phyloP scores from a whole-genome alignment of 2,113 vertebrate species.

The Notarius quadriscutis region DNA sequence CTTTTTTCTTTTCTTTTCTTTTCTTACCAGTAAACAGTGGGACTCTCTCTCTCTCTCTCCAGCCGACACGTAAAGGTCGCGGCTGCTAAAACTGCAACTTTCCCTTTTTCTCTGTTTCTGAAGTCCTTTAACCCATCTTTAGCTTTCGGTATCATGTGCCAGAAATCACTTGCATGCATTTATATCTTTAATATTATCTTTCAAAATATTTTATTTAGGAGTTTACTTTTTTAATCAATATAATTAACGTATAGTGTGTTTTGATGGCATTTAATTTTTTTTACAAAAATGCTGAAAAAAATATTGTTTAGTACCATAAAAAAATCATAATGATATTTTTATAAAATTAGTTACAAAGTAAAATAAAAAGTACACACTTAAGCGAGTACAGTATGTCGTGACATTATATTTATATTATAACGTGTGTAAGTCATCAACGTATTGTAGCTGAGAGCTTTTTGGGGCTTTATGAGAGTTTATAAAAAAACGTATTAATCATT shows the following conservation, averaged over 20 bases:
- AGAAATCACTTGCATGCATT: neutral
- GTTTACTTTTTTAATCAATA: neutral
- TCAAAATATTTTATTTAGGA: neutral
- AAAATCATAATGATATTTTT: neutral
- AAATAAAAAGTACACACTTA: neutral
- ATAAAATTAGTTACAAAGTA: too few species aligned
- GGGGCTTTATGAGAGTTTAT: too few species aligned
- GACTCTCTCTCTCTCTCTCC: neutral
- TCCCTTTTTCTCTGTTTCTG: neutral
- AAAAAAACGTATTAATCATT: too few species aligned
- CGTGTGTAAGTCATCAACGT: too few species aligned
- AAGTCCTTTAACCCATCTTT: neutral
- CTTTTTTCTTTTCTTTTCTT: constrained; percentile 21
- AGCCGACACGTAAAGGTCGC: neutral
- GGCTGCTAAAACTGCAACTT: neutral
- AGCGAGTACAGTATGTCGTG: neutral
- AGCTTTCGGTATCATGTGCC: neutral
- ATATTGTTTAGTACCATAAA: too few species aligned
- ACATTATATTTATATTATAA: too few species aligned
- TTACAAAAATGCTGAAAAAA: neutral
- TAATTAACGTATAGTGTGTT: too few species aligned
- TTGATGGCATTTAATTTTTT: neutral
- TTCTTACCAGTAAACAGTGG: neutral
- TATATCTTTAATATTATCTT: neutral
- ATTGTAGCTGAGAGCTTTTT: too few species aligned